Base-by-base conservation (phyloP, 1,140 invertebrate genomes). In the Streblospio benedicti region DNA sequence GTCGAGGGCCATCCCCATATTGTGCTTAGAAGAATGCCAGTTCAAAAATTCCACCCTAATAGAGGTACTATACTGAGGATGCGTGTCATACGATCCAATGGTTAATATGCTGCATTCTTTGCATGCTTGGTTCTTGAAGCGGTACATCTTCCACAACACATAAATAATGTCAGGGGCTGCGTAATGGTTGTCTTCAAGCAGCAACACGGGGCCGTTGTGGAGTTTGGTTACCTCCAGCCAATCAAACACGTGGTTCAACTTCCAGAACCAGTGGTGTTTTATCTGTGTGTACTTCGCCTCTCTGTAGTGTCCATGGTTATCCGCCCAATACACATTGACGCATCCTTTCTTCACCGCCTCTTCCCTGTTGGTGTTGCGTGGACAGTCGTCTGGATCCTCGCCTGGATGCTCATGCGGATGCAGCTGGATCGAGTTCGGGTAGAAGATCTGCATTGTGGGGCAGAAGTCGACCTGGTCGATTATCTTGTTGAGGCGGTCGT, bases 221-320 rank as follows among this genome's bases (percentile, higher is more conserved):
- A 70, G 69, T 53, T 73, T 75, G 49, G 78, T 77, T 9, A 81
- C 70, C 47, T 76, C 63, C 18, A 85, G 69, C 16, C 73, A 75
- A 67, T 84, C 82, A 75, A 83, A 83, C 3, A 83, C 77, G 67
- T 76, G 78, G 65, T 80, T 77, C 41, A 81, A 71, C 80, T 98
- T 99, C 94, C 95, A 99, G 88, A 95, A 97, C 96, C 95, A 99
- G 71, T 99, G 96, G 76, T 98, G 93, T 76, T 99, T 99, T 0
- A 93, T 97, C 78, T 99, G 95, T 0, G 93, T 93, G 71, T 96
- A 95, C 70, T 91, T 91, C 2, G 94, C 91, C 74, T 97, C 93
- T 52, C 96, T 79, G 76, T 97, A 99, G 76, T 99, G 93, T 0
- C 94, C 95, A 81, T 98, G 97, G 1, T 92, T 82, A 75, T 97